phyloP scores from a whole-genome alignment of 2,888 invertebrate species.

The Linnaemya tessellans region DNA sequence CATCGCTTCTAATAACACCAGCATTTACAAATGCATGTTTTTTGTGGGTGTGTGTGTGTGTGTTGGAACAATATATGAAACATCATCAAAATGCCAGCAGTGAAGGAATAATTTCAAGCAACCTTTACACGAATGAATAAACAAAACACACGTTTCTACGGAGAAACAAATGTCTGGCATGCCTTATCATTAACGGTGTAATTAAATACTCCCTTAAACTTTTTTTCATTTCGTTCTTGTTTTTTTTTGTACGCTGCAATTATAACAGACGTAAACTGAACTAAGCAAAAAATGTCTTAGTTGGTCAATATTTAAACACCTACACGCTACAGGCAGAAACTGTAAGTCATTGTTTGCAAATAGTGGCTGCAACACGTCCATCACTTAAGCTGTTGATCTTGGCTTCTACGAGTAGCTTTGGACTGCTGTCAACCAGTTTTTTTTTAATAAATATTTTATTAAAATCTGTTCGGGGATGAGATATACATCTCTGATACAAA shows the following conservation, averaged over 20 bases:
- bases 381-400: background rate
- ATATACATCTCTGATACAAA: no score
- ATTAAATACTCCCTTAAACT: slow-evolving; percentile 54
- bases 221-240: background rate
- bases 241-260: slow-evolving; percentile 24
- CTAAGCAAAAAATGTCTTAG: slow-evolving; percentile 9
- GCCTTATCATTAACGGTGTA: slow-evolving; percentile 45
- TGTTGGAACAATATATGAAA: background rate
- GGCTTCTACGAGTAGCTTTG: no score
- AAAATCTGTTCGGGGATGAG: no score
- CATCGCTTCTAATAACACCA: slow-evolving; percentile 19
- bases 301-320: slow-evolving; percentile 51
- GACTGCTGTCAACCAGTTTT: no score
- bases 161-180: slow-evolving; percentile 53
- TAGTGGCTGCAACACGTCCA: background rate
- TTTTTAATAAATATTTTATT: no score
- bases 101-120: slow-evolving; percentile 16
- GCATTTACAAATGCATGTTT: slow-evolving; percentile 5
- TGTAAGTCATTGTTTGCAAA: background rate
- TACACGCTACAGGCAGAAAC: slow-evolving; percentile 32
- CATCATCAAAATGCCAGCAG: slow-evolving; percentile 35
- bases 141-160: slow-evolving; percentile 15
- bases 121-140: background rate
- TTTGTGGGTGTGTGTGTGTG: no score
- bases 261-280: slow-evolving; percentile 42